Evolutionary conservation across 2,113 vertebrate species (phyloP).

Genomic region (Gymnorhina tibicen): DNA sequence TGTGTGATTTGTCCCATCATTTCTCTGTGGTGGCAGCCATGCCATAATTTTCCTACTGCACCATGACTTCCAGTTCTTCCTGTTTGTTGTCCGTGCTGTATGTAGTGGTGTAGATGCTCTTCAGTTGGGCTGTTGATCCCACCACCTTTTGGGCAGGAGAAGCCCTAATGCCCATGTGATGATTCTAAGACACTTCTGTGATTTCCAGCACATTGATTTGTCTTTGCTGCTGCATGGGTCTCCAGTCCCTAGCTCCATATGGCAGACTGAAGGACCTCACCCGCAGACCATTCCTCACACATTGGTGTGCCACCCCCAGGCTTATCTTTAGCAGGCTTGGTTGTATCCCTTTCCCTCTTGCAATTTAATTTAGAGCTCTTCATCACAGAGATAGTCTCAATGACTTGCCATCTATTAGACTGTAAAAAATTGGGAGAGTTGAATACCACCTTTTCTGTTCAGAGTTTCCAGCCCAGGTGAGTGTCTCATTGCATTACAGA

Average conservation of each 20-base stretch:
- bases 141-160: background rate
- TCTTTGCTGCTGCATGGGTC: background rate
- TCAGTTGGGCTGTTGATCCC: background rate
- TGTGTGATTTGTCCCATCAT: background rate
- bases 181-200: background rate
- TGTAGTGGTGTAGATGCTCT: background rate
- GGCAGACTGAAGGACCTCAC: background rate
- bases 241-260: background rate
- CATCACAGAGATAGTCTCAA: background rate
- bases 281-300: background rate
- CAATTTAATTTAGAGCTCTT: background rate
- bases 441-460: background rate
- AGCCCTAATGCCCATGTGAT: background rate
- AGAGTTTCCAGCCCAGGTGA: background rate
- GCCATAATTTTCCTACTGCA: background rate
- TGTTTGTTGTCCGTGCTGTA: background rate
- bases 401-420: background rate
- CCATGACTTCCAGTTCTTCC: background rate
- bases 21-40: background rate
- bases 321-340: background rate
- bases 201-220: background rate
- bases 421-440: background rate
- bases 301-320: background rate
- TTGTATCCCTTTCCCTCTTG: background rate
- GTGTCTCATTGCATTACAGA: background rate